A percentile compares a stretch with the other conserved stretches of the same genome.
phyloP scores from a whole-genome alignment of 2,113 vertebrate species.

The Thermophis baileyi region DNA sequence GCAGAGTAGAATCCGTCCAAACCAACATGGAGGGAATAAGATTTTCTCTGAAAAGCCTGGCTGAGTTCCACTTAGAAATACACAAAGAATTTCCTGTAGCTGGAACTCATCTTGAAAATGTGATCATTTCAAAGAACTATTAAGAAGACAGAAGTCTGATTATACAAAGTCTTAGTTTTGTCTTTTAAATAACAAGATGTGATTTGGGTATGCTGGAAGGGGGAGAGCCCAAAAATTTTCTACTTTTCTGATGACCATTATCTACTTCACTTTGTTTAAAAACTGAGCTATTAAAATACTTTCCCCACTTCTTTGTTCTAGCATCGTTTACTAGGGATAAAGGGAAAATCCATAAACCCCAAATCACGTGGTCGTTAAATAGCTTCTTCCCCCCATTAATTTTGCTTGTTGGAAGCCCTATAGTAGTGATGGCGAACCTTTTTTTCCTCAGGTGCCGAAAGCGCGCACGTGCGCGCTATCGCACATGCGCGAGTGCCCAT shows the following conservation, averaged over 20 bases:
- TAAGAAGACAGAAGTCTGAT: neutral
- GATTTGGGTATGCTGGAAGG: neutral
- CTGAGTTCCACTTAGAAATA: slow-evolving; percentile 2
- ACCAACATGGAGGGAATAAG: neutral
- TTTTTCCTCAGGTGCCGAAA: too few relatives aligned
- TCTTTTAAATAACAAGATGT: neutral
- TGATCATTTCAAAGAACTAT: neutral
- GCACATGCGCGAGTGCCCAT: too few relatives aligned
- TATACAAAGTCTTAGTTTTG: neutral
- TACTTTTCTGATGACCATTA: neutral
- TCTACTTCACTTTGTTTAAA: neutral
- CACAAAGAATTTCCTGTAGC: slow-evolving; percentile 25
- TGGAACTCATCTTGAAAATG: slow-evolving; percentile 45
- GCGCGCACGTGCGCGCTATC: too few relatives aligned
- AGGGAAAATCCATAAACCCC: neutral
- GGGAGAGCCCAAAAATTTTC: neutral
- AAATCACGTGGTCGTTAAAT: neutral
- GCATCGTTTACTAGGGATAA: neutral
- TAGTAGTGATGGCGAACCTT: too few relatives aligned
- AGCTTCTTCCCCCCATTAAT: neutral
- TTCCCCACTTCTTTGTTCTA: neutral
- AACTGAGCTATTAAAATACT: neutral
- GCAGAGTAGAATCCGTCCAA: neutral
- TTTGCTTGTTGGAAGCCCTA: neutral
- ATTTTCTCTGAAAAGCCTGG: neutral